Conservation (phyloP, 2,888 invertebrate species). For the Cantharis lateralis region DNA sequence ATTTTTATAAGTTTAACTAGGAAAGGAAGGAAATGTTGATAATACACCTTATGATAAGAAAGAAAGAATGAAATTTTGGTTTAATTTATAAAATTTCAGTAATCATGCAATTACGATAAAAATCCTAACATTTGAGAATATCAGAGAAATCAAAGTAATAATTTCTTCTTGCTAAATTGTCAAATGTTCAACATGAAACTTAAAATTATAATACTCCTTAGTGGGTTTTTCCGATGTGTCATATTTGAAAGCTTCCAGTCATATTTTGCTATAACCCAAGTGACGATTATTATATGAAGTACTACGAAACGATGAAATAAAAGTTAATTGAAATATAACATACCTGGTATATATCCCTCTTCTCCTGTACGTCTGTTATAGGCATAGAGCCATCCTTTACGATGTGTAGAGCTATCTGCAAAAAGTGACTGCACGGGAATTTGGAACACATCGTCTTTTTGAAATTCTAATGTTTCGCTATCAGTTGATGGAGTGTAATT, state of each 20-base stretch:
- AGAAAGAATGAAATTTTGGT: not conserved
- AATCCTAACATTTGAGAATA: not conserved
- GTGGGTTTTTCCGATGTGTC: not conserved
- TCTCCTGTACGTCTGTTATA: constrained; percentile 53
- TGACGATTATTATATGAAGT: not conserved
- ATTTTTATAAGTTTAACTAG: not conserved
- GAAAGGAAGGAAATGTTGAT: not conserved
- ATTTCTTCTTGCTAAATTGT: not conserved
- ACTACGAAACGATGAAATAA: not conserved
- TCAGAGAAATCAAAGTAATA: not conserved
- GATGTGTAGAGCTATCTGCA: constrained; percentile 42
- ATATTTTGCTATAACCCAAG: too few species aligned
- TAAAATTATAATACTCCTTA: not conserved
- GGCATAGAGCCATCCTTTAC: constrained; percentile 54
- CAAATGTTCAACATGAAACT: not conserved
- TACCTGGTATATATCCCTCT: constrained; percentile 56
- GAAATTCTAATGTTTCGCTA: constrained; percentile 47
- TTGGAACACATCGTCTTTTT: constrained; percentile 56
- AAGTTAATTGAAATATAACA: not conserved
- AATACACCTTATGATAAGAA: not conserved
- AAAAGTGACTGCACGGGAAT: constrained; percentile 50
- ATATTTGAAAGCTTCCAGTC: not conserved
- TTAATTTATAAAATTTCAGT: not conserved
- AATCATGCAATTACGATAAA: not conserved
- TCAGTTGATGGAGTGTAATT: constrained; percentile 49